Conservation (phyloP, 2,113 vertebrate genomes). For the Todiramphus chloris region DNA sequence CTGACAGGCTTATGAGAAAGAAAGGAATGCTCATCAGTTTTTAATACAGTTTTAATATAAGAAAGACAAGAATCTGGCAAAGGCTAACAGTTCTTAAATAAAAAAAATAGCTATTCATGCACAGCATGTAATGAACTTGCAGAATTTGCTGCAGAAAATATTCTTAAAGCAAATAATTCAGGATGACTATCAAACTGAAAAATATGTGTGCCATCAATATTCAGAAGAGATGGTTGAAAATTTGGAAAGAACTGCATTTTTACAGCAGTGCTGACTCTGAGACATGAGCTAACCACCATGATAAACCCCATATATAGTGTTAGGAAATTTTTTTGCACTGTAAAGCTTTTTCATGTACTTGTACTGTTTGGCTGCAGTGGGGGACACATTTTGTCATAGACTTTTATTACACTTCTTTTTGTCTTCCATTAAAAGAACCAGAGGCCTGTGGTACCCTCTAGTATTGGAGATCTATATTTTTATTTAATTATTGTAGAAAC, state of each 20-base stretch:
- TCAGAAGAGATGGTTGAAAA: neutral
- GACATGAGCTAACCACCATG: neutral
- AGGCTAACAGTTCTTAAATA: neutral
- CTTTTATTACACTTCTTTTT: neutral
- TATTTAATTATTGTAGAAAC: neutral
- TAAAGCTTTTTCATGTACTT: neutral
- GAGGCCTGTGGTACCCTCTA: neutral
- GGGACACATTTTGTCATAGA: neutral
- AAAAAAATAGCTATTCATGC: neutral
- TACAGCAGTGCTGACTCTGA: neutral
- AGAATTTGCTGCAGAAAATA: neutral
- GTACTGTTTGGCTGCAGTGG: neutral
- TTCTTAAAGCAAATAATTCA: neutral
- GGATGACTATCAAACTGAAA: neutral
- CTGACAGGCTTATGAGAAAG: neutral
- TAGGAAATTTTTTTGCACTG: neutral
- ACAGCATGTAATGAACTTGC: neutral
- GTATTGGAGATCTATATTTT: neutral
- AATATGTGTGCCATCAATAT: neutral
- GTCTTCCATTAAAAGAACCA: neutral
- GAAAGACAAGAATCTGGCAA: neutral
- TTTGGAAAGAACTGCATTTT: neutral
- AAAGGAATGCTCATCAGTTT: neutral
- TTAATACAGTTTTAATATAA: neutral
- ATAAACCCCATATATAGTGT: neutral